Conservation (phyloP, 2,888 invertebrate species). For the Epinotia demarniana region DNA sequence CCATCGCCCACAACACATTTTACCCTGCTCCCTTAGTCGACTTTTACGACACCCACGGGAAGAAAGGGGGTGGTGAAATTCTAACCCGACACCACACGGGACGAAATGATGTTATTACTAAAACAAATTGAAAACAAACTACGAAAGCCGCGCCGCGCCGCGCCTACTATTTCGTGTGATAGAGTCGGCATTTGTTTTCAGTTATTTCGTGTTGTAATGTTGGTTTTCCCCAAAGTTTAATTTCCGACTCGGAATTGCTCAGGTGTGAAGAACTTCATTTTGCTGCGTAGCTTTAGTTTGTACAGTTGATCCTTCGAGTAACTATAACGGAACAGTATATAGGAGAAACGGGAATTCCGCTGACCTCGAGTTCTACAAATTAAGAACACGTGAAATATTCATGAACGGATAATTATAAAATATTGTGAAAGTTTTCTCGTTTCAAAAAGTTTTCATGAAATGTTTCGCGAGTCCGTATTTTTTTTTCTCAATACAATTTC, state of each 20-base stretch:
- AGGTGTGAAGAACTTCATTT: conserved; percentile 17
- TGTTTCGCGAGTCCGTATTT: neutral
- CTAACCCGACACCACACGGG: too few species aligned
- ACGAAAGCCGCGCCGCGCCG: too few species aligned
- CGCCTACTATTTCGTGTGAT: too few species aligned
- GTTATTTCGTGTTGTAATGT: neutral
- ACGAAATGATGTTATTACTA: too few species aligned
- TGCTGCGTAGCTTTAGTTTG: neutral
- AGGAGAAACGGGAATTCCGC: neutral
- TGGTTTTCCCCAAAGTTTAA: neutral
- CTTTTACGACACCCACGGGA: too few species aligned
- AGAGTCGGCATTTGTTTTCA: neutral
- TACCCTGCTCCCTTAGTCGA: too few species aligned
- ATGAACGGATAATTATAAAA: conserved; percentile 19
- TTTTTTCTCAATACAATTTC: neutral
- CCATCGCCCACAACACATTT: too few species aligned
- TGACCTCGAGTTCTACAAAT: conserved; percentile 11
- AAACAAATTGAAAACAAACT: too few species aligned
- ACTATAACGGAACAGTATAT: neutral
- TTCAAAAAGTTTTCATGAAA: conserved; percentile 3
- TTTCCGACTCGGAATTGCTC: neutral
- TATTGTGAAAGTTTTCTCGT: conserved; percentile 26
- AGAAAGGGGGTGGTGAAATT: too few species aligned
- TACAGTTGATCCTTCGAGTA: neutral
- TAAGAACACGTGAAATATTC: conserved; percentile 23